A percentile compares a stretch with the other conserved stretches of the same genome.
These are phyloP conservation scores for Notospermus geniculatus DNA, from an alignment of 1,140 invertebrate genomes.

Conservation along the genomic window DNA sequence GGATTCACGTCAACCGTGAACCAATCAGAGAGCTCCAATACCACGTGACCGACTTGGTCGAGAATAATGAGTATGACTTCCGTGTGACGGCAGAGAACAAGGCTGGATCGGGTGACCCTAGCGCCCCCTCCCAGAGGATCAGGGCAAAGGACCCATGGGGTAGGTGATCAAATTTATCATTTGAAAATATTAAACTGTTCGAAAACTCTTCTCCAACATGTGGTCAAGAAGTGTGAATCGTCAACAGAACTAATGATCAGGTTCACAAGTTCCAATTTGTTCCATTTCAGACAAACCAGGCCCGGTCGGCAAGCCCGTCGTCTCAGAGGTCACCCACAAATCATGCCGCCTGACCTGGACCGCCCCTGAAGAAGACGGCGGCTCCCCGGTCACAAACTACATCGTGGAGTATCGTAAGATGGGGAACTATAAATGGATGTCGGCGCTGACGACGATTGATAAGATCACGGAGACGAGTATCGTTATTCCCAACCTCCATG, in stretches of 20 bases:
- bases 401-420: conserved; percentile 90
- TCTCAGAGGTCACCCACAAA: conserved; percentile 89
- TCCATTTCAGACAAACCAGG: conserved; percentile 75
- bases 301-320: conserved; percentile 72
- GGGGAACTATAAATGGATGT: conserved; percentile 82
- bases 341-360: conserved; percentile 91
- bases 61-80: conserved; percentile 94
- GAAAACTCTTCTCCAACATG: no score
- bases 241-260: no score
- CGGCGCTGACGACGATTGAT: conserved; percentile 60
- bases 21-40: conserved; percentile 70
- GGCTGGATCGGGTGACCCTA: conserved; percentile 88
- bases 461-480: conserved; percentile 69
- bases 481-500: conserved; percentile 80
- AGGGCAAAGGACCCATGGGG: conserved; percentile 75
- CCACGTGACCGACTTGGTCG: conserved; percentile 77
- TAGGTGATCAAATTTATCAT: background rate
- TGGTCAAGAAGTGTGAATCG: no score
- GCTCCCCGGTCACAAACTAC: conserved; percentile 93
- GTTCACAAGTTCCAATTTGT: background rate
- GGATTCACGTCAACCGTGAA: conserved; percentile 84
- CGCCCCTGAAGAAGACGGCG: conserved; percentile 83
- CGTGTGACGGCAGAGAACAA: conserved; percentile 94
- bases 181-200: no score
- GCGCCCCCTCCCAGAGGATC: conserved; percentile 76